Evolutionary conservation across 1,140 invertebrate genomes (phyloP).

Genomic region (Leptinotarsa defecta): DNA sequence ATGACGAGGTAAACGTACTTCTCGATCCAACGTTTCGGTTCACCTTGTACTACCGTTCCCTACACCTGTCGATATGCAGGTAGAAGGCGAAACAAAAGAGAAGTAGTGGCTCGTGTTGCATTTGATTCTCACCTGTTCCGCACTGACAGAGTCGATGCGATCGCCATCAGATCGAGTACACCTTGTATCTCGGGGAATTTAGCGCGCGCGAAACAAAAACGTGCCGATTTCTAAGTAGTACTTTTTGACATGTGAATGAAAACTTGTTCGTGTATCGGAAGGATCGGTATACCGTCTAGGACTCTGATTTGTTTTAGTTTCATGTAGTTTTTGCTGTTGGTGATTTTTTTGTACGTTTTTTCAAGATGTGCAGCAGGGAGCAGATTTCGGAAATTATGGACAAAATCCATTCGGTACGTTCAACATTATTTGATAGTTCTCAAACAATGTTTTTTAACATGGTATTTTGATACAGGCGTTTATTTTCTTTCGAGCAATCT

Average conservation of each 20-base stretch:
- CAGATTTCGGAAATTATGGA: slow-evolving; percentile 54
- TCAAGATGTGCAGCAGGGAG: slow-evolving; percentile 54
- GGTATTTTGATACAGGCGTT: too few species aligned
- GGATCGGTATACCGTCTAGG: not conserved
- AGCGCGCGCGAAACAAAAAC: not conserved
- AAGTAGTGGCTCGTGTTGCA: slow-evolving; percentile 35
- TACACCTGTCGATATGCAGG: slow-evolving; percentile 38
- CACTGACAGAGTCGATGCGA: slow-evolving; percentile 9
- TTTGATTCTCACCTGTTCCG: slow-evolving; percentile 28
- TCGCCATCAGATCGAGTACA: not conserved
- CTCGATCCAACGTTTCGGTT: not conserved
- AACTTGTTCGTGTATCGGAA: not conserved
- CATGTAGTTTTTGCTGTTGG: slow-evolving; percentile 1
- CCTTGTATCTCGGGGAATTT: not conserved
- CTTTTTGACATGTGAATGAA: not conserved
- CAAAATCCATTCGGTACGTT: slow-evolving; percentile 54
- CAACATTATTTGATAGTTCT: not conserved
- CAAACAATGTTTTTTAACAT: too few species aligned
- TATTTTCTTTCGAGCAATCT: too few species aligned
- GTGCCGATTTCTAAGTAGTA: not conserved
- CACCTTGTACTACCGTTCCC: slow-evolving; percentile 9
- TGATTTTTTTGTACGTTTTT: slow-evolving; percentile 6
- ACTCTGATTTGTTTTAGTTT: not conserved
- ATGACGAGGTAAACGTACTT: too few species aligned
- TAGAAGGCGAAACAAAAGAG: slow-evolving; percentile 32